Conservation (phyloP, 2,888 invertebrate genomes). For the Phaonia tiefii region DNA sequence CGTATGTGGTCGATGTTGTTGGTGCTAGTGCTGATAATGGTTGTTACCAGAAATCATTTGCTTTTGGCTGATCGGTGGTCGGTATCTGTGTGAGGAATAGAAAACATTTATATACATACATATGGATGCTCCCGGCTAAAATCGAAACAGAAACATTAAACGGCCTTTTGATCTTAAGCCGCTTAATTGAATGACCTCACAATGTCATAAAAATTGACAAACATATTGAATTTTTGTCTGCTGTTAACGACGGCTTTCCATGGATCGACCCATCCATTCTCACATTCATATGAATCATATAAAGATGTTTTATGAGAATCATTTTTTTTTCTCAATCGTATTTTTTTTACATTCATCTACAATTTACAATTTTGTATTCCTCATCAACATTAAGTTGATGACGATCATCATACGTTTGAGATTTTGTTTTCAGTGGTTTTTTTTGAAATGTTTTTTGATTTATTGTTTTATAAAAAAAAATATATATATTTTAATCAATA, state of each 20-base stretch:
- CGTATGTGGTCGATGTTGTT: background rate
- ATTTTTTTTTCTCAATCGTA: background rate
- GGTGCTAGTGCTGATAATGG: conserved; percentile 28
- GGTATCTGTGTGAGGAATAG: conserved; percentile 14
- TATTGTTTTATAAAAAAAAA: conserved; percentile 34
- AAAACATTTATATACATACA: conserved; percentile 47
- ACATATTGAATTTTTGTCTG: conserved; percentile 57
- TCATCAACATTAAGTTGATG: background rate
- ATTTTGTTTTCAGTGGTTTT: conserved; percentile 29
- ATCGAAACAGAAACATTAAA: conserved; percentile 46
- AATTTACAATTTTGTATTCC: conserved; percentile 32
- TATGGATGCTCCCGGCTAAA: conserved; percentile 61
- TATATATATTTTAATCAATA: conserved; percentile 37
- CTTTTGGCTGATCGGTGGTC: background rate
- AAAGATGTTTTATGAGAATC: conserved; percentile 35
- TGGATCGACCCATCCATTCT: conserved; percentile 3
- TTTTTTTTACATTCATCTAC: background rate
- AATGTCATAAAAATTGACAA: conserved; percentile 68
- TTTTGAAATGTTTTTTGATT: conserved; percentile 40
- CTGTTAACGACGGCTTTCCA: conserved; percentile 12
- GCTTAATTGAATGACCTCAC: conserved; percentile 66
- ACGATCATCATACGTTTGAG: background rate
- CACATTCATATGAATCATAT: background rate
- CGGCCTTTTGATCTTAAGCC: conserved; percentile 62
- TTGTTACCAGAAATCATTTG: conserved; percentile 59